Percentiles rank a stretch among this genome's conserved stretches.
These are phyloP conservation scores for Drosophila buzzatii DNA, from an alignment of 2,888 invertebrate genomes.

Conservation along the genomic window DNA sequence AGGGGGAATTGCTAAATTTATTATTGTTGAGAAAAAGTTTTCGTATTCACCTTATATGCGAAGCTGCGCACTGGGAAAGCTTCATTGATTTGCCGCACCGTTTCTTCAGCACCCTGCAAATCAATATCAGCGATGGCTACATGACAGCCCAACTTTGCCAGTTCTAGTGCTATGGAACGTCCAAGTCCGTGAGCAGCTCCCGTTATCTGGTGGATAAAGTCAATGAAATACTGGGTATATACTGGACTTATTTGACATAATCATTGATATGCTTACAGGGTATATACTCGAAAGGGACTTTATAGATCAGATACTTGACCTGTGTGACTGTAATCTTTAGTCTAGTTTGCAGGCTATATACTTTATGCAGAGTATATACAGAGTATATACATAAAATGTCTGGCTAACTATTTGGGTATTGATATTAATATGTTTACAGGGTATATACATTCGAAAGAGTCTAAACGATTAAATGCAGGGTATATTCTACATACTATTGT, in stretches of 20 bases:
- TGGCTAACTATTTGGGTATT: no score
- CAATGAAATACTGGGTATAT: neutral
- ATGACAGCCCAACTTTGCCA: constrained; percentile 82
- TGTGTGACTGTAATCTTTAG: no score
- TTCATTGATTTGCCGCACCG: constrained; percentile 61
- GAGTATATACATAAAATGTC: no score
- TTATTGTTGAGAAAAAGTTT: neutral
- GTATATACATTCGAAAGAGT: neutral
- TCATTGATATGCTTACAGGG: neutral
- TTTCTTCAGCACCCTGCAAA: constrained; percentile 66
- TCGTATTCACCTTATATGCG: constrained; percentile 69
- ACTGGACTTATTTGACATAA: no score
- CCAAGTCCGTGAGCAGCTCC: constrained; percentile 85
- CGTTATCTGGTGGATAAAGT: constrained; percentile 76
- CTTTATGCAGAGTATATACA: no score
- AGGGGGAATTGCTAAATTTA: neutral
- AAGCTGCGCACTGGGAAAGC: constrained; percentile 64
- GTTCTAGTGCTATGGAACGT: constrained; percentile 78
- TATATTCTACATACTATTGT: neutral
- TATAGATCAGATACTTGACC: no score
- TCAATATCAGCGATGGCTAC: constrained; percentile 81
- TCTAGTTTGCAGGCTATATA: no score
- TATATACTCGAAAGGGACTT: neutral
- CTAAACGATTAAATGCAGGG: neutral
- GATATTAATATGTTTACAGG: neutral